These are phyloP conservation scores for Piscicola geometra DNA, from an alignment of 2,888 invertebrate species.

Conservation along the genomic window DNA sequence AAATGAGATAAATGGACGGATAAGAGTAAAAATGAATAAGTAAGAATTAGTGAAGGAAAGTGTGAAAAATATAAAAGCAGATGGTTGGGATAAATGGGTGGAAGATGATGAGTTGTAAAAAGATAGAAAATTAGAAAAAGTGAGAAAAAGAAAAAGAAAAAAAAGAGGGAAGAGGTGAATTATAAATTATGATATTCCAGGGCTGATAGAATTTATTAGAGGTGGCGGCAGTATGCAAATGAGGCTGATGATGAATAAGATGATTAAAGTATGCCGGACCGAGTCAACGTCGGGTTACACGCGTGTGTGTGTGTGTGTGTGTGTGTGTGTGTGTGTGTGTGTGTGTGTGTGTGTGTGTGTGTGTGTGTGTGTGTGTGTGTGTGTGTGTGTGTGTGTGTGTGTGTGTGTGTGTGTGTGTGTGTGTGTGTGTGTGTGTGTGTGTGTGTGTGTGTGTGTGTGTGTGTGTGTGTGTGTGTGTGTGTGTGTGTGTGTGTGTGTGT, in stretches of 20 bases:
- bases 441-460: constrained; percentile 19
- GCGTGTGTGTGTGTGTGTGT: constrained; percentile 10
- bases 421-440: constrained; percentile 19
- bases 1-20: too few species aligned
- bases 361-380: constrained; percentile 19
- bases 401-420: constrained; percentile 19
- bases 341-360: constrained; percentile 19
- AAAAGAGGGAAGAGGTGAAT: too few species aligned
- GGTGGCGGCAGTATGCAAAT: constrained; percentile 6
- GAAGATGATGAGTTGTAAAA: too few species aligned
- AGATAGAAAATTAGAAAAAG: too few species aligned
- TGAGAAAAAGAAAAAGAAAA: too few species aligned
- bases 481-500: constrained; percentile 19
- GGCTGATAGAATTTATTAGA: constrained; percentile 11
- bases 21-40: too few species aligned
- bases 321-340: constrained; percentile 19
- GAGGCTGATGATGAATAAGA: constrained; percentile 10
- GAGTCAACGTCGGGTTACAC: neutral
- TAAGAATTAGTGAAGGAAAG: too few species aligned
- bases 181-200: constrained; percentile 12
- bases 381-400: constrained; percentile 19
- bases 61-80: too few species aligned
- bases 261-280: constrained; percentile 15
- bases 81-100: too few species aligned
- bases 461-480: constrained; percentile 19